A percentile compares a stretch with the other conserved stretches of the same genome.
These are phyloP conservation scores for Isurus oxyrinchus DNA, from an alignment of 2,113 vertebrate genomes.

Conservation along the genomic window DNA sequence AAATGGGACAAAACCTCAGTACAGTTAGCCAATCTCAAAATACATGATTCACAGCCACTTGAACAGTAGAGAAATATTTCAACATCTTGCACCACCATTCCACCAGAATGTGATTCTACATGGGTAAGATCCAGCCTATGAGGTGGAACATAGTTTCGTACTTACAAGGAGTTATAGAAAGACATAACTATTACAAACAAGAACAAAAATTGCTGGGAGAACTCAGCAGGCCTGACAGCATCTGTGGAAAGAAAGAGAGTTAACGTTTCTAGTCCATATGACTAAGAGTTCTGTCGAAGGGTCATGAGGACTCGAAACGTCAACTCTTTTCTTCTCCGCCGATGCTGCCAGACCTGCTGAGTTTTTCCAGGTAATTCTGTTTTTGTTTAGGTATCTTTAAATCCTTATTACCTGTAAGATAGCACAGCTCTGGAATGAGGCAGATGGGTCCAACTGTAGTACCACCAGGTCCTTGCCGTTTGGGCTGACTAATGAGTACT, in stretches of 20 bases:
- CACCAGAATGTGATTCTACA: not conserved
- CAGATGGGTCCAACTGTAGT: conserved; percentile 60
- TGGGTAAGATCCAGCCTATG: not conserved
- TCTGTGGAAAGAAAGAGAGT: too few relatives aligned
- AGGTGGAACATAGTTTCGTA: not conserved
- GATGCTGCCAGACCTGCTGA: too few relatives aligned
- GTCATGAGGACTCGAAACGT: too few relatives aligned
- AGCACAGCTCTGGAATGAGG: conserved; percentile 88
- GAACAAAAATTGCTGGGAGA: too few relatives aligned
- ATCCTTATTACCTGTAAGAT: conserved; percentile 70
- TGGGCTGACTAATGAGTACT: conserved; percentile 74
- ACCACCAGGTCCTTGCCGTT: conserved; percentile 52
- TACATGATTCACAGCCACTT: not conserved
- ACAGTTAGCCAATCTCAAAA: not conserved
- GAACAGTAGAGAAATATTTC: not conserved
- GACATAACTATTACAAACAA: not conserved
- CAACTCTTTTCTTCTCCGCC: too few relatives aligned
- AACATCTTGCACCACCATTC: not conserved
- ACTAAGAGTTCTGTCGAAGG: too few relatives aligned
- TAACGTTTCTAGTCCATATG: too few relatives aligned
- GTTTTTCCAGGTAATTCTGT: too few relatives aligned
- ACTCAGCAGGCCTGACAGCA: too few relatives aligned
- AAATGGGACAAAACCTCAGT: not conserved
- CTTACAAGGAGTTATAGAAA: not conserved
- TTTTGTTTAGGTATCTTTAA: not conserved